These are phyloP conservation scores for Eupleurogrammus muticus DNA, from an alignment of 2,797 vertebrate genomes.

Conservation along the genomic window DNA sequence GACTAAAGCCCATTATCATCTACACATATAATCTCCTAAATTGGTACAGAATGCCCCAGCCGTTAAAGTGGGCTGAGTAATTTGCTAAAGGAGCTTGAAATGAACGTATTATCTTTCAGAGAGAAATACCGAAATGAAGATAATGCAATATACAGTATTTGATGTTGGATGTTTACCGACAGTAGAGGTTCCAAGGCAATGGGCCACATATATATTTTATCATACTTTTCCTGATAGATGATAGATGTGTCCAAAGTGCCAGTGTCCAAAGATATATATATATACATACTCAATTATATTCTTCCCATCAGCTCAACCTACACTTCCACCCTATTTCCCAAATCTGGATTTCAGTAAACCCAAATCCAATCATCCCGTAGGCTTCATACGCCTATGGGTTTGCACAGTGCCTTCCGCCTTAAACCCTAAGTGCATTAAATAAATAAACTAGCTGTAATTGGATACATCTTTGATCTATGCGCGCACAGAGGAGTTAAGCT, in stretches of 20 bases:
- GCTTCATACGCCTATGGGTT: constrained; percentile 3
- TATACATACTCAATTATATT: constrained; percentile 2
- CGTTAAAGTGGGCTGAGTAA: constrained; percentile 69
- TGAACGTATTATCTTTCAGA: constrained; percentile 60
- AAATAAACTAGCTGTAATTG: constrained; percentile 14
- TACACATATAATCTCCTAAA: constrained; percentile 82
- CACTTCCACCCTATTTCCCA: constrained; percentile 21
- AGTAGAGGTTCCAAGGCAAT: constrained; percentile 11
- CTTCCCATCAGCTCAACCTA: constrained; percentile 27
- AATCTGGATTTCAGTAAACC: constrained; percentile 63
- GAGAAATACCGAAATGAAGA: constrained; percentile 59
- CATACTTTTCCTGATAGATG: no score
- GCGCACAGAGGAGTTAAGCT: not conserved
- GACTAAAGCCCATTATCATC: constrained; percentile 83
- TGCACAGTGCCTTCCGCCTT: not conserved
- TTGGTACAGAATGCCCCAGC: constrained; percentile 71
- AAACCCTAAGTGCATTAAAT: constrained; percentile 16
- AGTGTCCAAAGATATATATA: no score
- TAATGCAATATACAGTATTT: constrained; percentile 43
- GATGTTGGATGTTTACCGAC: constrained; percentile 45
- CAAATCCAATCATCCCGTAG: constrained; percentile 40
- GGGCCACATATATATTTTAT: not conserved
- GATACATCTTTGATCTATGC: constrained; percentile 22
- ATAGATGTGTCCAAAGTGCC: no score
- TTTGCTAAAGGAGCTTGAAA: constrained; percentile 66